Evolutionary conservation across 2,888 invertebrate species (phyloP), one percentile per base, ranked within the genome.

Genomic region (Mesorhabditis belari): DNA sequence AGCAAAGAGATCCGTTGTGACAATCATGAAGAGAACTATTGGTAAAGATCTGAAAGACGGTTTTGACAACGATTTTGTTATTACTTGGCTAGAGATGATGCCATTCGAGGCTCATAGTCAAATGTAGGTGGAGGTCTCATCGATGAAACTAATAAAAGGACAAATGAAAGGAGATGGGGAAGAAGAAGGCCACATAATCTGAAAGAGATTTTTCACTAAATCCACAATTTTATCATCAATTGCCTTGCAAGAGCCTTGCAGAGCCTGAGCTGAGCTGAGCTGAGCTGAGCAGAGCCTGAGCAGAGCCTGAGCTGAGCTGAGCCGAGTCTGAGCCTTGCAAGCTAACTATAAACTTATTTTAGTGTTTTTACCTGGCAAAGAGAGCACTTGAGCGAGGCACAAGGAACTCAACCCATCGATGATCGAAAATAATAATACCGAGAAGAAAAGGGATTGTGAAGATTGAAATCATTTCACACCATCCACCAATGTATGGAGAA

Each of bases 1-100:
- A 19, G 58, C 56, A 19, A 67, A 27, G 29, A 67, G 49, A 52
- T 67, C 67, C 55, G 62, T 55, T 19, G 62, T 61, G 17, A 64
- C 62, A 23, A 67, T 51, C 9, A 63, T 50, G 52, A 58, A 35
- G 0, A 35, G 44, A 17, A 35, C 44, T 17, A 35, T n/a, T 35
- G 44, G 44, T 9, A 35, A n/a, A 17, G 44, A 35, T 35, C 44
- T 35, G n/a, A 35, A 35, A 35, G 12, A 17, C n/a, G 1, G 12
- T 1, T 35, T 35, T 35, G 12, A 17, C 12, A 2, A 35, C 12
- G 12, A 35, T 35, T 35, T 9, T 35, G n/a, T 17, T 35, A 35
- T 35, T 35, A 35, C 44, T 35, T 35, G 12, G 44, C 44, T 35
- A 35, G n/a, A 17, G 44, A 35, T 17, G 44, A 35, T 9, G 44